Base-by-base conservation (phyloP, 30 jellyfish, hydroid and myxozoan genomes). In the Chrysaora quinquecirrha region DNA sequence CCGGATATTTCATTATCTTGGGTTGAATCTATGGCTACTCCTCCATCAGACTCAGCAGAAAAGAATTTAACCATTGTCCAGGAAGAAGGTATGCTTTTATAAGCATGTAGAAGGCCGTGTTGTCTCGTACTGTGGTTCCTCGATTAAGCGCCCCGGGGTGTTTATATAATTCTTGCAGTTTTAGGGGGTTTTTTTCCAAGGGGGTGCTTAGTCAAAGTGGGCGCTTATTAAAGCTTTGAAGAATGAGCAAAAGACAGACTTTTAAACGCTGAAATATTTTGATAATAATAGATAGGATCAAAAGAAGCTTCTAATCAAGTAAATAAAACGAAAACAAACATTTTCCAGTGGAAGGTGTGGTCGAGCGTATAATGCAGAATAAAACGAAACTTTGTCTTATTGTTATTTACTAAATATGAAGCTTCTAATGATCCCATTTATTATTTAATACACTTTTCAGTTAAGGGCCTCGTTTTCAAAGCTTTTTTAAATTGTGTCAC, bases 1-100 rank as follows among this genome's bases (percentile, higher is more conserved):
- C 97, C 97, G 10, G 97, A 89, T 16, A 73, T 77, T 7, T 64
- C 87, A 25, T 50, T 75, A 30, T 48, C 48, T 1, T 89, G 97
- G 97, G 22, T 71, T 4, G 86, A 75, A 70, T 73, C 91, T 0
- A 89, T 89, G 97, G 97, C 93, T 27, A 89, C 97, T 3, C 97
- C 97, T 0, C 93, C 93, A 2, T 50, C 83, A 1, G 87, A 68
- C 20, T 64, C 87, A 47, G 52, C 96, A 46, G 86, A 69, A 14
- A 73, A 52, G 31, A 35, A 30, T 43, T 16, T 6, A 43, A 43
- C 58, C 16, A 16, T 43, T 43, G 16, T 43, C 16, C 12, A 43
- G 16, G 58, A 43, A 16, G 16, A 43, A 16, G 58, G 16, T 16
- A 43, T 43, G 58, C 16, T 6, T 16, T 16, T 9, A 43, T 16